These are phyloP conservation scores for Bactericera cockerelli DNA, from an alignment of 1,140 invertebrate genomes.

Conservation along the genomic window DNA sequence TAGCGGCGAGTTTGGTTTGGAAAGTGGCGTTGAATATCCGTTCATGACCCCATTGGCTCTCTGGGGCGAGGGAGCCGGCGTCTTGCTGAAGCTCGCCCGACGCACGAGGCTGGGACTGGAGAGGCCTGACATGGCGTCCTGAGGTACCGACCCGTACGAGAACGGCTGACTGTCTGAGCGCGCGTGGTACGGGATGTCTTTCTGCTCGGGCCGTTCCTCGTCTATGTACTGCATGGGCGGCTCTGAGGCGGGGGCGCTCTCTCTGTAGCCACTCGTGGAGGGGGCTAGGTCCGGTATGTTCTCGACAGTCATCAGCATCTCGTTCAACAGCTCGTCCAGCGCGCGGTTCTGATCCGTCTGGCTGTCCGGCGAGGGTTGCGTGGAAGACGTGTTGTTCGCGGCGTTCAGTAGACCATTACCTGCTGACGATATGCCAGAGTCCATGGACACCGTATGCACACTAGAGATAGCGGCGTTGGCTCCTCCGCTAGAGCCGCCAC, in stretches of 20 bases:
- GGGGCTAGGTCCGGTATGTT: slow-evolving; percentile 43
- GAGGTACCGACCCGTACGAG: slow-evolving; percentile 49
- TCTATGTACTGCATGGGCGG: slow-evolving; percentile 11
- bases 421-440: slow-evolving; percentile 64
- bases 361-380: slow-evolving; percentile 30
- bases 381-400: slow-evolving; percentile 26
- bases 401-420: slow-evolving; percentile 32
- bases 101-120: slow-evolving; percentile 58
- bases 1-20: not conserved
- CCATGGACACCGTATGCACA: slow-evolving; percentile 64
- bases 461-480: slow-evolving; percentile 24
- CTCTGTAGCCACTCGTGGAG: not conserved
- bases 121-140: slow-evolving; percentile 43
- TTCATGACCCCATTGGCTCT: not conserved
- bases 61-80: slow-evolving; percentile 21
- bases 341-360: slow-evolving; percentile 33
- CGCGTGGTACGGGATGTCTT: slow-evolving; percentile 66
- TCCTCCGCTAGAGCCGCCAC: slow-evolving; percentile 12
- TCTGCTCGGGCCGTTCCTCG: slow-evolving; percentile 27
- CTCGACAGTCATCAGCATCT: slow-evolving; percentile 68
- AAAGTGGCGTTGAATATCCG: not conserved
- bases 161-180: slow-evolving; percentile 63
- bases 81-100: slow-evolving; percentile 37
- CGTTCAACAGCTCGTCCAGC: slow-evolving; percentile 55
- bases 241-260: not conserved